Conservation (phyloP, 2,113 vertebrate genomes). For the Istiophorus platypterus region DNA sequence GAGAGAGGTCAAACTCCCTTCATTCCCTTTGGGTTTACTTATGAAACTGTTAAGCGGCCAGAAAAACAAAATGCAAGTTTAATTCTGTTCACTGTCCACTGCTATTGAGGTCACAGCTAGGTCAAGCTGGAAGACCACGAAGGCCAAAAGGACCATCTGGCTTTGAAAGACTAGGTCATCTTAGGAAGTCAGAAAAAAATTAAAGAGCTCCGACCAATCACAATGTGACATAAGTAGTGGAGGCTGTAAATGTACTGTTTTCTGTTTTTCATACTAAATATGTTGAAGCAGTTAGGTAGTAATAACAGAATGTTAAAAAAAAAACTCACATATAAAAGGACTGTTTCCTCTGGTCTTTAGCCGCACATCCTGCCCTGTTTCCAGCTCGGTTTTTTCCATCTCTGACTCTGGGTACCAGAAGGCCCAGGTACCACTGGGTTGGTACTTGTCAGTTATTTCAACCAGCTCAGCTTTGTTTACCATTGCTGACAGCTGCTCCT, state of each 20-base stretch:
- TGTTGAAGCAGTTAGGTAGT: not conserved
- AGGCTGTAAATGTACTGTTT: not conserved
- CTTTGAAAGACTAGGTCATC: no score
- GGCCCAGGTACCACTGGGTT: constrained; percentile 81
- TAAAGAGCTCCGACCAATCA: no score
- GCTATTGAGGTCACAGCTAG: not conserved
- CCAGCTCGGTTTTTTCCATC: constrained; percentile 87
- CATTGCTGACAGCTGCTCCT: constrained; percentile 78
- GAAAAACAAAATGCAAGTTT: constrained; percentile 1
- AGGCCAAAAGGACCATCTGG: not conserved
- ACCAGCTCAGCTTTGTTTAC: constrained; percentile 86
- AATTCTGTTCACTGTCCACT: not conserved
- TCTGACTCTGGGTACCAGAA: constrained; percentile 90
- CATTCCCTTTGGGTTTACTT: not conserved
- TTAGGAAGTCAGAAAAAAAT: no score
- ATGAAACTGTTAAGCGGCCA: not conserved
- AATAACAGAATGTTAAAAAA: not conserved
- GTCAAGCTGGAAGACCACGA: not conserved
- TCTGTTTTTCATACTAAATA: not conserved
- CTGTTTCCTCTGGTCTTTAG: constrained; percentile 90
- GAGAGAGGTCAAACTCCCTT: not conserved
- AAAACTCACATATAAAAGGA: constrained; percentile 90
- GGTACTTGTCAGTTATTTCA: constrained; percentile 80
- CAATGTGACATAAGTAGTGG: not conserved
- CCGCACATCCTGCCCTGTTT: constrained; percentile 84